phyloP scores from a whole-genome alignment of 23 tunicate species.

The Ascidia mentula region DNA sequence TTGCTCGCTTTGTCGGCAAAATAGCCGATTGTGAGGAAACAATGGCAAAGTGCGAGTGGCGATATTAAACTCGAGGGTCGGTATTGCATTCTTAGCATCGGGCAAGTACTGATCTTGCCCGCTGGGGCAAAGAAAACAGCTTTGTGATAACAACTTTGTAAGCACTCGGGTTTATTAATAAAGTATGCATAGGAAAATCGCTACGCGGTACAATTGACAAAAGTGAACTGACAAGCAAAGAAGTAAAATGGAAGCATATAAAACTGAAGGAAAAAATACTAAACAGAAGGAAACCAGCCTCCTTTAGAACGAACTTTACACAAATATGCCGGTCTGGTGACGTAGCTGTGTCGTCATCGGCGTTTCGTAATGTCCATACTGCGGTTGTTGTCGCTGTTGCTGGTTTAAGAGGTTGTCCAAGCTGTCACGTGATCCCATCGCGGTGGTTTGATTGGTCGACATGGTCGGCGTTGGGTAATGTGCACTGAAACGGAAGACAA shows the following conservation, averaged over 20 bases:
- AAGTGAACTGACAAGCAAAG: background rate
- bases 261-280: too few species aligned
- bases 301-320: background rate
- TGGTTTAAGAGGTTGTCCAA: background rate
- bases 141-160: background rate
- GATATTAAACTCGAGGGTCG: background rate
- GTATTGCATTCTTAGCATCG: background rate
- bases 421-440: conserved; percentile 10
- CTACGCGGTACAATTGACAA: background rate
- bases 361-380: background rate
- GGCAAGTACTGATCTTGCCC: background rate
- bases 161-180: background rate
- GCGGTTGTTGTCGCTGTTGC: background rate
- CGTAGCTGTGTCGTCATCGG: conserved; percentile 24
- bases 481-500: background rate
- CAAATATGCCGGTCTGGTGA: conserved; percentile 48
- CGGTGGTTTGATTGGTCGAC: conserved; percentile 47
- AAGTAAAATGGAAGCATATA: background rate
- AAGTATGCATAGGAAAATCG: background rate
- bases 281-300: background rate
- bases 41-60: background rate
- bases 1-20: background rate
- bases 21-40: background rate
- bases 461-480: background rate
- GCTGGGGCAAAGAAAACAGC: background rate